phyloP scores from a whole-genome alignment of 2,888 invertebrate species.

The Protonemura montana region DNA sequence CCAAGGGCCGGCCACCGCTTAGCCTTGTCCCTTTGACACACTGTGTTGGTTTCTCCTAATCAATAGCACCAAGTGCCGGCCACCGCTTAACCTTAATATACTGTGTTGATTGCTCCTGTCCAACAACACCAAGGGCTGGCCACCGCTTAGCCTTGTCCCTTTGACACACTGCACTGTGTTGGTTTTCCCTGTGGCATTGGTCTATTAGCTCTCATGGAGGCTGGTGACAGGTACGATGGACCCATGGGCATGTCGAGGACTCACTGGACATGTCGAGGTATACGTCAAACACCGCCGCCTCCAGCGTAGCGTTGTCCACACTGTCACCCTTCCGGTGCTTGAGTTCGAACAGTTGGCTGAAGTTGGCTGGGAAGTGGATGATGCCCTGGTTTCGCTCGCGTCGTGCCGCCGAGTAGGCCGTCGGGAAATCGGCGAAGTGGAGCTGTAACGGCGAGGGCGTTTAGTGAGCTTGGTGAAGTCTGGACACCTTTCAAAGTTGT shows the following conservation, averaged over 20 bases:
- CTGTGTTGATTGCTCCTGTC: too few species aligned
- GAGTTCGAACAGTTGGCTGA: conserved; percentile 41
- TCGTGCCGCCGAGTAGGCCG: conserved; percentile 34
- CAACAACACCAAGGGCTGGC: too few species aligned
- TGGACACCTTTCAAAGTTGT: too few species aligned
- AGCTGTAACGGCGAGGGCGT: conserved; percentile 1
- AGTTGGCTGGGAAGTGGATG: conserved; percentile 43
- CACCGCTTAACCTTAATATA: too few species aligned
- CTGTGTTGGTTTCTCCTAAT: too few species aligned
- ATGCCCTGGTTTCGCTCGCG: conserved; percentile 41
- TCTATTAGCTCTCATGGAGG: too few species aligned
- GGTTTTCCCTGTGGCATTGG: too few species aligned
- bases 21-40: too few species aligned
- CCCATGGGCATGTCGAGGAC: conserved; percentile 39
- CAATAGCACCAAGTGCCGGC: too few species aligned
- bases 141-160: too few species aligned
- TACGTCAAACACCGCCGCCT: conserved; percentile 41
- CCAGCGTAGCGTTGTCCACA: conserved; percentile 32
- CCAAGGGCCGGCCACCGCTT: too few species aligned
- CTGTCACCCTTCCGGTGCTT: conserved; percentile 32
- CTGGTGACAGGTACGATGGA: not conserved
- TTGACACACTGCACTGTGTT: too few species aligned
- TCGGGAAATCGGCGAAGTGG: conserved; percentile 35
- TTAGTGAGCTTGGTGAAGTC: not conserved
- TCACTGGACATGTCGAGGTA: conserved; percentile 48